Conservation (phyloP, 2,113 vertebrate genomes). For the Nycticebus coucang region DNA sequence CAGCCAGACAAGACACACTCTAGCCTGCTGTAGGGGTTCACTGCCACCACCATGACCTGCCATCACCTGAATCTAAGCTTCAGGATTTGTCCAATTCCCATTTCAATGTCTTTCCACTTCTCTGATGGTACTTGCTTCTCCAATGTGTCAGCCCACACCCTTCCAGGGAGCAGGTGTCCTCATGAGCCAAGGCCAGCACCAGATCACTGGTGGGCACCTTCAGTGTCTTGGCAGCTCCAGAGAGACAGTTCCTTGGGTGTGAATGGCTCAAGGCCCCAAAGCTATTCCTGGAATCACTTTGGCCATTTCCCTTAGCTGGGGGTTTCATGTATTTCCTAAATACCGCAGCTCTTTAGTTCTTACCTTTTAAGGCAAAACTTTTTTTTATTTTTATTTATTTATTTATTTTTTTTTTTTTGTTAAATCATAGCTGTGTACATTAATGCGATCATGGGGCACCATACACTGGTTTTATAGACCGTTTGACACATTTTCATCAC, state of each 20-base stretch:
- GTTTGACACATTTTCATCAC: too few relatives aligned
- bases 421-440: too few relatives aligned
- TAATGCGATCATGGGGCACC: too few relatives aligned
- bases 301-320: not conserved
- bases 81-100: rapidly evolving
- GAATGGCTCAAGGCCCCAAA: not conserved
- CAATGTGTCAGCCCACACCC: rapidly evolving
- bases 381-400: too few relatives aligned
- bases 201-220: not conserved
- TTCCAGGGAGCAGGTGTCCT: rapidly evolving
- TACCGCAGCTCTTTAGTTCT: not conserved
- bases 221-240: too few relatives aligned
- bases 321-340: not conserved
- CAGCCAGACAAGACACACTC: not conserved
- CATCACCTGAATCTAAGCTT: not conserved
- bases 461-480: too few relatives aligned
- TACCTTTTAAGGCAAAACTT: not conserved
- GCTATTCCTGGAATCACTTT: not conserved
- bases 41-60: rapidly evolving
- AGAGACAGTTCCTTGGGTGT: too few relatives aligned
- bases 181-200: not conserved
- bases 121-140: not conserved
- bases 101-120: not conserved
- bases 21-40: rapidly evolving
- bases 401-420: too few relatives aligned